Evolutionary conservation across 2,888 invertebrate genomes (phyloP).

Genomic region (Parnassius orleans): DNA sequence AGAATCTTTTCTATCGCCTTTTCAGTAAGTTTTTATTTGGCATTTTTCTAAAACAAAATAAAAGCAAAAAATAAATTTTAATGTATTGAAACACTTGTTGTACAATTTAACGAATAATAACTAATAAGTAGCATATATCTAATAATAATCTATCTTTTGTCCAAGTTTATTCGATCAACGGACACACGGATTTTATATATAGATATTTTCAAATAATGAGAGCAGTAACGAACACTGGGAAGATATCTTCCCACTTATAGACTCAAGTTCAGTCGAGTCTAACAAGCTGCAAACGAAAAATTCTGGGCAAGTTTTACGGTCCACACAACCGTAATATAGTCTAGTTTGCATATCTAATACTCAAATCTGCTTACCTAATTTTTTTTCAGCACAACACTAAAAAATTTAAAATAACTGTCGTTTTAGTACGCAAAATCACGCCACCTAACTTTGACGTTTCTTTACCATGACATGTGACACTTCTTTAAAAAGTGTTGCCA

Average conservation of each 20-base stretch:
- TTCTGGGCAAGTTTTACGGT: background rate
- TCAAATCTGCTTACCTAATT: background rate
- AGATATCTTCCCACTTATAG: background rate
- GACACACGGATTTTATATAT: too few relatives aligned
- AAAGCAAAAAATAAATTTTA: too few relatives aligned
- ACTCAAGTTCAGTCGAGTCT: background rate
- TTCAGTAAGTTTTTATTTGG: too few relatives aligned
- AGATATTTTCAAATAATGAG: too few relatives aligned
- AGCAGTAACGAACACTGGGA: background rate
- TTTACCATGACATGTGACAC: background rate
- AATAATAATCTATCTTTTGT: too few relatives aligned
- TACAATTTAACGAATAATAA: background rate
- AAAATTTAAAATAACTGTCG: background rate
- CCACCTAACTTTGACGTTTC: background rate
- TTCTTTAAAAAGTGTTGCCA: background rate
- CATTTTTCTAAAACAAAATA: too few relatives aligned
- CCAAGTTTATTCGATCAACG: too few relatives aligned
- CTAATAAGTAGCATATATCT: too few relatives aligned
- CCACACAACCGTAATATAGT: background rate
- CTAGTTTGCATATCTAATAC: background rate
- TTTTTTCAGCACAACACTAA: background rate
- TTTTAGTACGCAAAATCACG: background rate
- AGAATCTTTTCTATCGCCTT: too few relatives aligned
- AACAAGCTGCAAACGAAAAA: background rate
- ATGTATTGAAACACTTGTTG: background rate